Percentiles rank a stretch among this genome's conserved stretches.
These are phyloP conservation scores for Epiblema foenella DNA, from an alignment of 2,888 invertebrate species.

Conservation along the genomic window DNA sequence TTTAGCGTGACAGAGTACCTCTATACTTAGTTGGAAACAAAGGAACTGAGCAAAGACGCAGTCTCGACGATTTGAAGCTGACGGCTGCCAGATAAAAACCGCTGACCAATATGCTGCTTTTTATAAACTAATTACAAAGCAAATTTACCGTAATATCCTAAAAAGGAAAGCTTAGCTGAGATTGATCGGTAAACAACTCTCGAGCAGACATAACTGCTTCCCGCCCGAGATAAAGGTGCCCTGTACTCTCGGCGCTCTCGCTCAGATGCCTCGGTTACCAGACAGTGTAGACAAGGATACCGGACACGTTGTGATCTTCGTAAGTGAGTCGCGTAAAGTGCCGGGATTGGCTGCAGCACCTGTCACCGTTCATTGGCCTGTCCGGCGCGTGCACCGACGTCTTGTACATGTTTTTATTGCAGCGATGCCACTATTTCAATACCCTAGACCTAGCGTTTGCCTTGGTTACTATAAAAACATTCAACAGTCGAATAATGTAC, in stretches of 20 bases:
- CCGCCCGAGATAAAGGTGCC: conserved; percentile 50
- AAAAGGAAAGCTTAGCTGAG: conserved; percentile 54
- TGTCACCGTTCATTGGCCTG: conserved; percentile 80
- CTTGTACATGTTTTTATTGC: conserved; percentile 56
- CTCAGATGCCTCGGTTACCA: conserved; percentile 46
- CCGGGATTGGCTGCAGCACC: conserved; percentile 71
- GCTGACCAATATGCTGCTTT: conserved; percentile 8
- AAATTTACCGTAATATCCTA: conserved; percentile 53
- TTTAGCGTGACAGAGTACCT: conserved; percentile 45
- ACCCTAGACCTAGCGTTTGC: conserved; percentile 17
- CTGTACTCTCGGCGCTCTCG: conserved; percentile 47
- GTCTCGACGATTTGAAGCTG: background rate
- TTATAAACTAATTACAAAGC: conserved; percentile 39
- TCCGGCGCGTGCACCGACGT: conserved; percentile 67
- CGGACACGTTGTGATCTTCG: conserved; percentile 64
- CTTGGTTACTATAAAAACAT: conserved; percentile 23
- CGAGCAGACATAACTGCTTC: conserved; percentile 51
- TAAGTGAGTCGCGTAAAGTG: conserved; percentile 64
- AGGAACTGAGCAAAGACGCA: conserved; percentile 32
- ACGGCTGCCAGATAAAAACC: conserved; percentile 13
- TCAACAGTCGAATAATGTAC: background rate
- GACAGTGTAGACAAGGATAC: conserved; percentile 60
- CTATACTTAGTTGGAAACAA: conserved; percentile 45
- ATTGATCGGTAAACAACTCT: conserved; percentile 64
- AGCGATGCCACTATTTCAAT: conserved; percentile 56